Conservation (phyloP, 2,888 invertebrate genomes). For the Zaprionus obscuricornis region DNA sequence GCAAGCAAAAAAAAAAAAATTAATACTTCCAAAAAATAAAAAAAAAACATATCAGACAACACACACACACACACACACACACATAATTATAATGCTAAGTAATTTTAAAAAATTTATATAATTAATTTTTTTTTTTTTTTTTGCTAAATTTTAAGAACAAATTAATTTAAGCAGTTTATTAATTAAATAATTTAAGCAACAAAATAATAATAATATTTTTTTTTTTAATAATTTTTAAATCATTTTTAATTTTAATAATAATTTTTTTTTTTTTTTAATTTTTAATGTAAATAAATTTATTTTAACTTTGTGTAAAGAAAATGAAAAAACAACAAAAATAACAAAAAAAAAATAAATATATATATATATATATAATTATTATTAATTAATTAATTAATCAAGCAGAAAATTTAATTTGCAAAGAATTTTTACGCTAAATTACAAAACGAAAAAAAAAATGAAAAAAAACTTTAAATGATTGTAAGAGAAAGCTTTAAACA, state of each 20-base stretch:
- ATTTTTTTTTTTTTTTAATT: constrained; percentile 35
- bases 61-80: constrained; percentile 11
- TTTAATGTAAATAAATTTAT: constrained; percentile 2
- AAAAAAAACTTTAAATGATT: constrained; percentile 51
- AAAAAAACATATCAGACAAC: constrained; percentile 53
- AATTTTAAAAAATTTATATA: constrained; percentile 11
- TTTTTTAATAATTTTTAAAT: constrained; percentile 28
- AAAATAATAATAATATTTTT: constrained; percentile 31
- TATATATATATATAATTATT: constrained; percentile 57
- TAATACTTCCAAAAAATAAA: constrained; percentile 41
- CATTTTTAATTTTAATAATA: constrained; percentile 24
- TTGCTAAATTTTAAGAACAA: constrained; percentile 49
- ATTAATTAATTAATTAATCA: constrained; percentile 16
- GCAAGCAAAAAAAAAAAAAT: constrained; percentile 21
- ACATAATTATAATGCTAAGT: constrained; percentile 25
- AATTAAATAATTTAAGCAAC: too few relatives aligned
- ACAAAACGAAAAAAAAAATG: constrained; percentile 15
- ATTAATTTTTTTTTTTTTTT: constrained; percentile 41
- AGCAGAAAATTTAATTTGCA: constrained; percentile 54
- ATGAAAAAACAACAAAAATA: background rate
- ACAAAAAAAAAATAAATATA: too few relatives aligned
- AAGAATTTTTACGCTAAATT: constrained; percentile 44
- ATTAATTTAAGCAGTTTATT: constrained; percentile 56
- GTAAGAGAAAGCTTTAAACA: constrained; percentile 73
- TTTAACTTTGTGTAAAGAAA: background rate